phyloP scores from a whole-genome alignment of 1,140 invertebrate species.

The Panulirus ornatus region DNA sequence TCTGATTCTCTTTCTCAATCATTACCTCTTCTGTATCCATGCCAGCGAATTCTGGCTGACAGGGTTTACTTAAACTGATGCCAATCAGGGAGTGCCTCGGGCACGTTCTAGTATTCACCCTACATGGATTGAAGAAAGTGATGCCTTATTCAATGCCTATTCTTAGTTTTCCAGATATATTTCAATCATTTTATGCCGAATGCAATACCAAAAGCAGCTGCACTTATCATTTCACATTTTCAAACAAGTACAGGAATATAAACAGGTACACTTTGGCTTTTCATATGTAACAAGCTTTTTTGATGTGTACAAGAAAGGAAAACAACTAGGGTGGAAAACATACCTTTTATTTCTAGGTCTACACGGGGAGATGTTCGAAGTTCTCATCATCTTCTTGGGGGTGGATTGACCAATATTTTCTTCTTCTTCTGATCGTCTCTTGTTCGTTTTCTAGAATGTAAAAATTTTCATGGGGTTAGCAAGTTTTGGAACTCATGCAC shows the following conservation, averaged over 20 bases:
- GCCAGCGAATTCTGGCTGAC: conserved; percentile 50
- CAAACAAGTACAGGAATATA: too few relatives aligned
- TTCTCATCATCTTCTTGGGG: conserved; percentile 73
- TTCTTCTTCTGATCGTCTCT: conserved; percentile 73
- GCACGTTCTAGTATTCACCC: conserved; percentile 73
- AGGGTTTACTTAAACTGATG: conserved; percentile 73
- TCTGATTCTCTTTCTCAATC: conserved; percentile 74
- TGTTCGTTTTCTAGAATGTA: conserved; percentile 72
- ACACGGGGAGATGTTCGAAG: conserved; percentile 72
- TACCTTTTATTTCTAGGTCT: conserved; percentile 67
- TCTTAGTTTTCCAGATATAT: too few relatives aligned
- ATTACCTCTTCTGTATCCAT: conserved; percentile 69
- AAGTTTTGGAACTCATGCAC: conserved; percentile 23
- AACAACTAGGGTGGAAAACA: too few relatives aligned
- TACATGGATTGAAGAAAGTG: background rate
- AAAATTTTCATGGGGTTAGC: conserved; percentile 73
- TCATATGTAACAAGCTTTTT: too few relatives aligned
- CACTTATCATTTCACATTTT: too few relatives aligned
- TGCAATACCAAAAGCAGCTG: too few relatives aligned
- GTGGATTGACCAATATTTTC: conserved; percentile 69
- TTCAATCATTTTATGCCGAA: too few relatives aligned
- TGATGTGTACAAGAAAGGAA: too few relatives aligned
- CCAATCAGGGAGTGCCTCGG: conserved; percentile 65
- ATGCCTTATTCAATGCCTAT: background rate
- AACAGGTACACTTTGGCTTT: too few relatives aligned